These are phyloP conservation scores for Varecia variegata DNA, from an alignment of 2,797 vertebrate genomes.

Conservation along the genomic window DNA sequence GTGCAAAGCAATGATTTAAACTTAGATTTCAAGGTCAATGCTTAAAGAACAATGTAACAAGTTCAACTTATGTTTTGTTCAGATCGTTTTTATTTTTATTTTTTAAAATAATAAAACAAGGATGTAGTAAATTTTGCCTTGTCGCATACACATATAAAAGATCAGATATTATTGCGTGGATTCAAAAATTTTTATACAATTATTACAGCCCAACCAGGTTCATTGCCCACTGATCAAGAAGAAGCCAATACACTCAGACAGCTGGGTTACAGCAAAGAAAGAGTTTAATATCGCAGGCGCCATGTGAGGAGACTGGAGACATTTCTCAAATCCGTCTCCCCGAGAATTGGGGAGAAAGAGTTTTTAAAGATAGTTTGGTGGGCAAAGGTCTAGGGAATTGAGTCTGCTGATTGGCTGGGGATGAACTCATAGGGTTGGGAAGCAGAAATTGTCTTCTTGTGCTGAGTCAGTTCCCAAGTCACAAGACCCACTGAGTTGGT, in stretches of 20 bases:
- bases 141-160: not conserved
- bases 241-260: not conserved
- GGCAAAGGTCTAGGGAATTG: not conserved
- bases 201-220: not conserved
- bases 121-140: not conserved
- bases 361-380: not conserved
- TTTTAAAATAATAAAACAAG: constrained; percentile 22
- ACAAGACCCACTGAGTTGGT: not conserved
- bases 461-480: not conserved
- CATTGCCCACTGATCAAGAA: not conserved
- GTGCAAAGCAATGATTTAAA: not conserved
- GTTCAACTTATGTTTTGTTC: not conserved
- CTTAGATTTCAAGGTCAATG: not conserved
- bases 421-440: not conserved
- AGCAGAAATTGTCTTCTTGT: not conserved
- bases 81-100: constrained; percentile 4
- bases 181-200: not conserved
- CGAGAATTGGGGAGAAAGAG: not conserved
- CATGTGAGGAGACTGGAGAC: not conserved
- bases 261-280: not conserved
- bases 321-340: not conserved
- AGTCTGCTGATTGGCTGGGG: not conserved
- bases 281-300: not conserved
- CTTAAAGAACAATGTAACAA: not conserved
- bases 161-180: not conserved